Conservation (phyloP, 2,888 invertebrate genomes). For the Dioctria linearis region DNA sequence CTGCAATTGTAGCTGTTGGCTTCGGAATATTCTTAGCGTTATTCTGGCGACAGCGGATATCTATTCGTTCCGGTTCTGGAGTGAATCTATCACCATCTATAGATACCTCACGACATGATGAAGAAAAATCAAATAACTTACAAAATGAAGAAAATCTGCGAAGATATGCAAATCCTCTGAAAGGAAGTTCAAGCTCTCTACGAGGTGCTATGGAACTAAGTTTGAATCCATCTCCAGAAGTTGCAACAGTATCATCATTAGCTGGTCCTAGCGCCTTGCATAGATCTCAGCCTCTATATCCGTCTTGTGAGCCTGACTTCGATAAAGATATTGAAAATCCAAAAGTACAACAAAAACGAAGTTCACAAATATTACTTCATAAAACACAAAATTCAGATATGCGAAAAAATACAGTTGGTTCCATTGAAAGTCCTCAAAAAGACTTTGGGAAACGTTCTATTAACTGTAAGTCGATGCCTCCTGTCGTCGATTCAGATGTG, state of each 20-base stretch:
- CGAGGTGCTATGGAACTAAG: conserved; percentile 73
- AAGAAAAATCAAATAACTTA: conserved; percentile 91
- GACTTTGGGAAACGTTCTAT: conserved; percentile 85
- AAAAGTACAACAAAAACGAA: conserved; percentile 71
- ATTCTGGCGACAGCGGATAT: conserved; percentile 74
- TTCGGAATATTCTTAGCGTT: conserved; percentile 72
- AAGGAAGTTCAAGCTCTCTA: conserved; percentile 74
- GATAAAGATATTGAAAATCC: conserved; percentile 68
- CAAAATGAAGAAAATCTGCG: conserved; percentile 93
- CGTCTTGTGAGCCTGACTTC: conserved; percentile 68
- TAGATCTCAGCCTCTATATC: conserved; percentile 69
- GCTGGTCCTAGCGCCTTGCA: conserved; percentile 70
- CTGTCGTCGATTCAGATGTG: conserved; percentile 70
- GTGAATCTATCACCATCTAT: conserved; percentile 73
- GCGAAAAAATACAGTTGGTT: conserved; percentile 84
- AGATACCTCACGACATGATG: conserved; percentile 80
- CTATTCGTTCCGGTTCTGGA: conserved; percentile 73
- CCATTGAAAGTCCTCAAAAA: conserved; percentile 75
- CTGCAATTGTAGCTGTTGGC: conserved; percentile 69
- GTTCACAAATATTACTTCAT: conserved; percentile 80
- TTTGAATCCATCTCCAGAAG: conserved; percentile 69
- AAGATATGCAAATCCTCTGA: conserved; percentile 85
- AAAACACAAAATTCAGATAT: conserved; percentile 90
- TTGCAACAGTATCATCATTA: conserved; percentile 66
- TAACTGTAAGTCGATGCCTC: conserved; percentile 71